Conservation (phyloP, 2,113 vertebrate genomes). For the Sapayoa aenigma region DNA sequence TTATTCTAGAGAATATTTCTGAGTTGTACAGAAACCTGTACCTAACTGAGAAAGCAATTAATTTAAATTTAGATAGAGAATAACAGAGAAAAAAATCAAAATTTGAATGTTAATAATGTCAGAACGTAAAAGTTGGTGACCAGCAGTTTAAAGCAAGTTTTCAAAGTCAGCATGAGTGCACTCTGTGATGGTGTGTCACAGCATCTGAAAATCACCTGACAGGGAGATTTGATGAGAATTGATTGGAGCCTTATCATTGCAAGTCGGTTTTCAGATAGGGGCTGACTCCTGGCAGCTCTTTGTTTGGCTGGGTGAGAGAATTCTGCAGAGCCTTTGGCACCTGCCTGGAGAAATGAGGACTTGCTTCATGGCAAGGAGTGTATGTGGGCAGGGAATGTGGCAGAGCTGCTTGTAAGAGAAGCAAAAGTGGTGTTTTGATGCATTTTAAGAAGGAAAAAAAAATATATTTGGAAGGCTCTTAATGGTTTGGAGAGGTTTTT, state of each 20-base stretch:
- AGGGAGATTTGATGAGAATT: constrained; percentile 59
- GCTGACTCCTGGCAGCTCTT: constrained; percentile 34
- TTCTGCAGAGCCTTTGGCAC: not conserved
- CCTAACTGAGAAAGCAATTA: not conserved
- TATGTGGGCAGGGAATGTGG: not conserved
- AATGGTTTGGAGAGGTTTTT: accelerated
- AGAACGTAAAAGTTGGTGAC: not conserved
- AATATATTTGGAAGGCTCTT: accelerated
- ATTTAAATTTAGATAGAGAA: not conserved
- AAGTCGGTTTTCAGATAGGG: constrained; percentile 24
- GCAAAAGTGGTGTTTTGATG: not conserved
- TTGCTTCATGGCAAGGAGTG: not conserved
- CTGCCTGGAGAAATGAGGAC: not conserved
- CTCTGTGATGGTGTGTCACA: not conserved
- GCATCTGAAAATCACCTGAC: constrained; percentile 10
- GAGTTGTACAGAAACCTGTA: not conserved
- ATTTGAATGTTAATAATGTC: not conserved
- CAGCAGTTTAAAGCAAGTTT: not conserved
- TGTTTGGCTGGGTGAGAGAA: constrained; percentile 62
- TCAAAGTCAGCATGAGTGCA: not conserved
- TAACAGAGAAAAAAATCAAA: not conserved
- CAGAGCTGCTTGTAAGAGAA: not conserved
- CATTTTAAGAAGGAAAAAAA: not conserved
- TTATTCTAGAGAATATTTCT: not conserved
- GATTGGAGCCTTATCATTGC: constrained; percentile 36